Conservation (phyloP, 1,140 invertebrate species). For the Orius insidiosus region DNA sequence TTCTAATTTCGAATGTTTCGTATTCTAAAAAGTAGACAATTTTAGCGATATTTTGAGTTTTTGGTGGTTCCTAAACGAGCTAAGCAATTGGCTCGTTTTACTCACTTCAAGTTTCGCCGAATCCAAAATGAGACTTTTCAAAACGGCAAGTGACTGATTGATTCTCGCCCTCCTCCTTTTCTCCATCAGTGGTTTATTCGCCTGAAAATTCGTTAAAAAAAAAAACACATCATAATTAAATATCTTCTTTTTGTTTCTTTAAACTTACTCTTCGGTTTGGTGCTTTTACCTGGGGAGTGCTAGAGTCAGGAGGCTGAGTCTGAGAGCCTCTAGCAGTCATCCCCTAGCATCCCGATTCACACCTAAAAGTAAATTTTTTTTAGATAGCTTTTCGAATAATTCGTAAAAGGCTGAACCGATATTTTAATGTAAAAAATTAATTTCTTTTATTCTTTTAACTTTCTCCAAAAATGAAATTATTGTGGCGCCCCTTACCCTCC, state of each 20-base stretch:
- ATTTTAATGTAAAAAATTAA: no score
- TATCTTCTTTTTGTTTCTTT: constrained; percentile 2
- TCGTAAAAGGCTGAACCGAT: no score
- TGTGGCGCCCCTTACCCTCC: no score
- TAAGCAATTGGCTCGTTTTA: no score
- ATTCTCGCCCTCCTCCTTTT: constrained; percentile 72
- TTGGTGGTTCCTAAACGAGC: no score
- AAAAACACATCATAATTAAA: background rate
- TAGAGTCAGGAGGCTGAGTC: constrained; percentile 3
- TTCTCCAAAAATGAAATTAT: no score
- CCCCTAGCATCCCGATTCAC: background rate
- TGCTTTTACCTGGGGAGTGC: constrained; percentile 3
- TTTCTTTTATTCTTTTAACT: no score
- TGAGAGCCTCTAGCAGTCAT: constrained; percentile 10
- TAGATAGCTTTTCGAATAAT: no score
- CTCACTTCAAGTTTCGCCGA: constrained; percentile 40
- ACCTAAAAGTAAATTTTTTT: no score
- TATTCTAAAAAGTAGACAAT: constrained; percentile 29
- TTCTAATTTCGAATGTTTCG: constrained; percentile 64
- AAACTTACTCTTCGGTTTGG: constrained; percentile 9
- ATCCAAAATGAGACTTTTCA: constrained; percentile 69
- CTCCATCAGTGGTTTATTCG: constrained; percentile 84
- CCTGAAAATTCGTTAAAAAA: constrained; percentile 30
- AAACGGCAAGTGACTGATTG: constrained; percentile 68
- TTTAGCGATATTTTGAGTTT: no score